phyloP scores from a whole-genome alignment of 2,113 vertebrate species.

The Protobothrops flavoviridis region DNA sequence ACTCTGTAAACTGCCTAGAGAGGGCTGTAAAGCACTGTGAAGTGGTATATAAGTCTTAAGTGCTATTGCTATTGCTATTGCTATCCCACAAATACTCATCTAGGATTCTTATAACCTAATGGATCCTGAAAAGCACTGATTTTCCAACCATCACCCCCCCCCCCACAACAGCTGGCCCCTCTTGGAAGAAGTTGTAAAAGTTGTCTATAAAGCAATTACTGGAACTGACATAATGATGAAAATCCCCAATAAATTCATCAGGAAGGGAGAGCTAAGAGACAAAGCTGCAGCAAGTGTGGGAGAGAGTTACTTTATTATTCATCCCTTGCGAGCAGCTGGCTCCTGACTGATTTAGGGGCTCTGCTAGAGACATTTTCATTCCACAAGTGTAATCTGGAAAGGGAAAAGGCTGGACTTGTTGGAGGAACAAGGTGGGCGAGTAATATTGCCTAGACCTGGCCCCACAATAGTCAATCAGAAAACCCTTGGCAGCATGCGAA shows the following conservation, averaged over 20 bases:
- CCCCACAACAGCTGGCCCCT: neutral
- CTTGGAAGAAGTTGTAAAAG: constrained; percentile 31
- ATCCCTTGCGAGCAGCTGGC: neutral
- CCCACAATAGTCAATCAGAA: neutral
- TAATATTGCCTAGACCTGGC: neutral
- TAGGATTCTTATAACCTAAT: neutral
- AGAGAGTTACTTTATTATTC: constrained; percentile 29
- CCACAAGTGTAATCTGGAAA: neutral
- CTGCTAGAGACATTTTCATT: neutral
- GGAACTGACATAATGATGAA: constrained; percentile 40
- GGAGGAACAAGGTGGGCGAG: neutral
- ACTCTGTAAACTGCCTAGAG: neutral
- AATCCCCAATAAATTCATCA: constrained; percentile 41
- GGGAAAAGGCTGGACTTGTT: neutral
- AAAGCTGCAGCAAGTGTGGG: neutral
- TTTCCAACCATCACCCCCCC: neutral
- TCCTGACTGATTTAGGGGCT: constrained; percentile 9
- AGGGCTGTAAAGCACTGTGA: neutral
- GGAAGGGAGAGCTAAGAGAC: constrained; percentile 2
- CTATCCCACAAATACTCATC: neutral
- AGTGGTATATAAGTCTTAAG: neutral
- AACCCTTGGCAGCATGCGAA: neutral
- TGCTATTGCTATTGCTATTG: neutral
- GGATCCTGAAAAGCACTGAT: neutral
- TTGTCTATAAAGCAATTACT: constrained; percentile 35